Conservation (phyloP, 2,113 vertebrate genomes). For the Nerophis ophidion region DNA sequence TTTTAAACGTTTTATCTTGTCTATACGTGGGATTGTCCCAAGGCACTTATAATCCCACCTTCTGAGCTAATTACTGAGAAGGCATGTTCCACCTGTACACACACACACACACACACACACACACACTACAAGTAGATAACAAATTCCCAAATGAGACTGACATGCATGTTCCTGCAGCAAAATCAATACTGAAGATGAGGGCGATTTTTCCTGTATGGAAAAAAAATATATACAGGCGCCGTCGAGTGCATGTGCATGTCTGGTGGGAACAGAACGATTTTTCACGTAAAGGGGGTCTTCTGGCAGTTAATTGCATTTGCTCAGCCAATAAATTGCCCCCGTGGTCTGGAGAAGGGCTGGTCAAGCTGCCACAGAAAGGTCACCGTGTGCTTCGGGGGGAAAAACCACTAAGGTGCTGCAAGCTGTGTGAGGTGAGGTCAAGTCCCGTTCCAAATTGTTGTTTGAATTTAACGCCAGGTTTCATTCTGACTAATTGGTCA, state of each 20-base stretch:
- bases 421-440: slow-evolving; percentile 24
- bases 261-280: slow-evolving; percentile 28
- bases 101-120: slow-evolving; percentile 25
- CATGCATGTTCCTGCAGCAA: slow-evolving; percentile 44
- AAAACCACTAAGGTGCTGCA: slow-evolving; percentile 18
- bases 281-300: slow-evolving; percentile 48
- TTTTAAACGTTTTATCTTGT: background rate
- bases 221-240: slow-evolving; percentile 19
- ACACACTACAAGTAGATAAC: slow-evolving; percentile 44
- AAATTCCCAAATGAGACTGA: slow-evolving; percentile 50
- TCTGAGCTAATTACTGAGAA: slow-evolving; percentile 50
- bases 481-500: background rate
- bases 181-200: slow-evolving; percentile 47
- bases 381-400: slow-evolving; percentile 26
- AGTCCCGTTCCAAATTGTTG: slow-evolving; percentile 5
- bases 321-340: slow-evolving; percentile 52
- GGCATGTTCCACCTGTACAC: slow-evolving; percentile 35
- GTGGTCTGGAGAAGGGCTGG: slow-evolving; percentile 26
- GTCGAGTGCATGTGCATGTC: slow-evolving; percentile 16
- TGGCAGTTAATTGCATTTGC: slow-evolving; percentile 57
- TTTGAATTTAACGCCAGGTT: background rate
- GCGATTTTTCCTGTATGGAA: slow-evolving; percentile 32
- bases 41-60: slow-evolving; percentile 26
- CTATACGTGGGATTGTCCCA: slow-evolving; percentile 13
- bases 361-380: slow-evolving; percentile 53